Evolutionary conservation across 2,797 vertebrate genomes (phyloP), one percentile per base, ranked within the genome.

Genomic region (Carcharodon carcharias): DNA sequence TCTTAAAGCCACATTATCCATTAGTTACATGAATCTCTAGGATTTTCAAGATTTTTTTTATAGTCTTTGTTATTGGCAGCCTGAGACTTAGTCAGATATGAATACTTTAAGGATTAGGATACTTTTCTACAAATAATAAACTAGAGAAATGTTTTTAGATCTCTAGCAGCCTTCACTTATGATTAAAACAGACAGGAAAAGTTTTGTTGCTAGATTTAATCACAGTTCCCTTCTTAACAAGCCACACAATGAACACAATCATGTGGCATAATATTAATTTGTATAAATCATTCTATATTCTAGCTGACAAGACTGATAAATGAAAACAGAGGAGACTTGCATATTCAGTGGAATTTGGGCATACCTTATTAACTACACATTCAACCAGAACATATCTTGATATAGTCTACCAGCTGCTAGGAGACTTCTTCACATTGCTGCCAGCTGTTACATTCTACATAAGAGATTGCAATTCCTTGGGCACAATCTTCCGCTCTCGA

Each of bases 211-310:
- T 95, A 69, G 23, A 69, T 7, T 67, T 71, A 50, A 71, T 95
- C 65, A 95, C 26, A 54, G 54, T 31, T 69, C 26, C 93, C n/a
- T 35, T 71, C 23, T 95, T 40, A 95, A 18, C 93, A 95, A 69
- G 11, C 28, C 67, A 54, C 45, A 69, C 45, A 95, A 71, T 63
- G 93, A 50, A 71, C 65, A 31, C 40, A 71, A 95, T 95, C 40
- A 69, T 65, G 88, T 8, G n/a, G 35, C 91, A 63, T 69, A 50
- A 95, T 45, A 54, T 28, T 71, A 95, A 95, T 95, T 95, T 95
- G 93, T 67, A 56, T 54, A 95, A 69, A 95, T 95, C 9, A 71
- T 69, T 71, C 65, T 95, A 45, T 95, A 95, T 95, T 95, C 93
- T 31, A 1, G 40, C 67, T 95, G 93, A 69, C 40, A 92, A 61